phyloP scores from a whole-genome alignment of 2,113 vertebrate species.

The Bubo bubo region DNA sequence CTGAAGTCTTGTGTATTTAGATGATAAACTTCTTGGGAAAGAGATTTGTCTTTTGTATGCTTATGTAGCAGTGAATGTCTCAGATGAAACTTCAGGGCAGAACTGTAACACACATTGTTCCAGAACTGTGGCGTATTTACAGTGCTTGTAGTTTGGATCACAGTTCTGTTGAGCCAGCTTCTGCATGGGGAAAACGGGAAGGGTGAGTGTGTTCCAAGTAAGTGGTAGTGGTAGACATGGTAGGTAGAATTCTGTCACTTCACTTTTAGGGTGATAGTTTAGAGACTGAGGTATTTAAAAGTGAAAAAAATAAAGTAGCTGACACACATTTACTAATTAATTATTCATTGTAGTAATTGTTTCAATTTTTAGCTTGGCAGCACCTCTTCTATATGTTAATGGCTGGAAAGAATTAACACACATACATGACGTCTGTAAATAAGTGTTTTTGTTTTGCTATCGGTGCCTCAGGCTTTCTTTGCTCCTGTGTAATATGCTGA shows the following conservation, averaged over 20 bases:
- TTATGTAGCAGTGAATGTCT: neutral
- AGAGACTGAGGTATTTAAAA: neutral
- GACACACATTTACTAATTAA: neutral
- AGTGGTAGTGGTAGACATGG: neutral
- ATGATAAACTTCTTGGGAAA: neutral
- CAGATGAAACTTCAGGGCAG: neutral
- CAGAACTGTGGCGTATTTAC: fast-evolving
- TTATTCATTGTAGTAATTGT: slow-evolving; percentile 6
- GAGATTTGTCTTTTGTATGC: neutral
- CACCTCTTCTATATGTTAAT: neutral
- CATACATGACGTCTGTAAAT: neutral
- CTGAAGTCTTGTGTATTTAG: neutral
- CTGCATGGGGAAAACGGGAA: neutral
- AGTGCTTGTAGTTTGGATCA: neutral
- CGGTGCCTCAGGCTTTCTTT: neutral
- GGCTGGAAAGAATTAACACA: neutral
- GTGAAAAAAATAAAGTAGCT: neutral
- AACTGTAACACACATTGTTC: neutral
- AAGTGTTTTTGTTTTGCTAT: neutral
- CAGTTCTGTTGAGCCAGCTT: neutral
- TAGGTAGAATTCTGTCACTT: neutral
- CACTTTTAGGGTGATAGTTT: neutral
- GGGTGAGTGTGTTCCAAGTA: neutral
- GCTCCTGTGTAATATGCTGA: neutral
- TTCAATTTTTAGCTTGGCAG: slow-evolving; percentile 14